These are phyloP conservation scores for Aleiodes testaceus DNA, from an alignment of 2,888 invertebrate genomes.

Conservation along the genomic window DNA sequence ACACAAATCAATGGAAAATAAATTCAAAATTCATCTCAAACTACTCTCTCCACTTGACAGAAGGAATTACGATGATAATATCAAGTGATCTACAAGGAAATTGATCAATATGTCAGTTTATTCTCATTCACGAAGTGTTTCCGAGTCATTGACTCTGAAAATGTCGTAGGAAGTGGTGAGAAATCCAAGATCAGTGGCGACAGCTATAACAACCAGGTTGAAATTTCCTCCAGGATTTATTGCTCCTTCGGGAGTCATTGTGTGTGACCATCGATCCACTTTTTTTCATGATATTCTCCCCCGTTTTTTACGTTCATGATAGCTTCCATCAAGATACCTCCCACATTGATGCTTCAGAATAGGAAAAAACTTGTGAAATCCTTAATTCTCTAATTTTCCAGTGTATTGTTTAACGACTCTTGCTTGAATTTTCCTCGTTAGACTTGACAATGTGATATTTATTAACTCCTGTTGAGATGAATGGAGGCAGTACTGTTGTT, in stretches of 20 bases:
- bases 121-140: neutral
- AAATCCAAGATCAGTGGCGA: constrained; percentile 11
- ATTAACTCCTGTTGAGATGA: too few species aligned
- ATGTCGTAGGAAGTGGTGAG: constrained; percentile 7
- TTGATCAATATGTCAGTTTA: constrained; percentile 3
- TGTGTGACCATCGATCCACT: constrained; percentile 10
- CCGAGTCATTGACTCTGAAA: constrained; percentile 24
- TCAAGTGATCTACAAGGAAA: neutral
- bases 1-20: too few species aligned
- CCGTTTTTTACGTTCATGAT: constrained; percentile 1
- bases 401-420: too few species aligned
- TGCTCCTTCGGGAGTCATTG: constrained; percentile 50
- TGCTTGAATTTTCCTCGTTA: too few species aligned
- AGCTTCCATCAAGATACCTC: neutral
- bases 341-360: neutral
- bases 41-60: too few species aligned
- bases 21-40: too few species aligned
- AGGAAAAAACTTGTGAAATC: neutral
- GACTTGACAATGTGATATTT: too few species aligned
- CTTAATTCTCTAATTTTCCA: neutral
- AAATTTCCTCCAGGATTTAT: constrained; percentile 50
- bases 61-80: constrained; percentile 2
- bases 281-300: constrained; percentile 7
- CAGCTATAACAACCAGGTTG: constrained; percentile 19
- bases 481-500: too few species aligned